Percentiles rank a stretch among this genome's conserved stretches.
phyloP scores from a whole-genome alignment of 2,888 invertebrate genomes.

The Catocala fraxini region DNA sequence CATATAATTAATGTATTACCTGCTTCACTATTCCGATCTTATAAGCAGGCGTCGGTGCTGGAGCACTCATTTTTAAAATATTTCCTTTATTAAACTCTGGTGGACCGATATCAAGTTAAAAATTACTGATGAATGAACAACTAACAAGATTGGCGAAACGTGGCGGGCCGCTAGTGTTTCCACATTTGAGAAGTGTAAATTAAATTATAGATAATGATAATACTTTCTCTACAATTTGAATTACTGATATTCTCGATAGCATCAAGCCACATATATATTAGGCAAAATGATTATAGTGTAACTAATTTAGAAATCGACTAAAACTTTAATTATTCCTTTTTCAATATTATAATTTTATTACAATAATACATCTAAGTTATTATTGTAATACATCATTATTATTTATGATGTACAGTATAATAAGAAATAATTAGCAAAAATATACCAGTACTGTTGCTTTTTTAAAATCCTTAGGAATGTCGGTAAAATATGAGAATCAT shows the following conservation, averaged over 20 bases:
- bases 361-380: no score
- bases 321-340: background rate
- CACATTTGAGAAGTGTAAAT: constrained; percentile 59
- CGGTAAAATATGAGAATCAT: no score
- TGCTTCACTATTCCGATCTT: constrained; percentile 83
- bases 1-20: constrained; percentile 70
- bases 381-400: no score
- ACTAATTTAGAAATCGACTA: constrained; percentile 25
- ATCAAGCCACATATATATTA: constrained; percentile 10
- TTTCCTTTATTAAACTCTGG: constrained; percentile 59
- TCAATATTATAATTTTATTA: no score
- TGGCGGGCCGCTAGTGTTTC: constrained; percentile 78
- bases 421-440: background rate
- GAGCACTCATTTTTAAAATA: constrained; percentile 78
- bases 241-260: constrained; percentile 37
- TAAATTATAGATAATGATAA: constrained; percentile 38
- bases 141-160: constrained; percentile 80
- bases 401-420: no score
- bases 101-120: constrained; percentile 62
- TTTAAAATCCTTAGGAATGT: background rate
- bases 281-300: background rate
- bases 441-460: background rate
- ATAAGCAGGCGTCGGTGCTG: constrained; percentile 73
- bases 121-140: constrained; percentile 72
- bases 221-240: constrained; percentile 42